Base-by-base conservation (phyloP, 2,797 vertebrate genomes). In the Pristis pectinata region DNA sequence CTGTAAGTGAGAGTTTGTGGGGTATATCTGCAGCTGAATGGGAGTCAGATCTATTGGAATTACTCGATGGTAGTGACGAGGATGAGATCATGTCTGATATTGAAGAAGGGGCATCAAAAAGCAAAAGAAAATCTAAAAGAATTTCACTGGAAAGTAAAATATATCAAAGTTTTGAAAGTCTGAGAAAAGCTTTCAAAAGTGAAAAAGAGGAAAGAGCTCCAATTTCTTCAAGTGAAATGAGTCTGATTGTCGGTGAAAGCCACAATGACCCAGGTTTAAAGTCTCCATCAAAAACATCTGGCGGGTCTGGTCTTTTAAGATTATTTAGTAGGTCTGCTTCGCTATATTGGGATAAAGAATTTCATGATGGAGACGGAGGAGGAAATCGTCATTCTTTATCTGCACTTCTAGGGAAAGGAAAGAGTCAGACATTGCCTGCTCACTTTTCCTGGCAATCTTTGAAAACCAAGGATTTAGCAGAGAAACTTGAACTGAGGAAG, bases 121-220 rank as follows among this genome's bases (percentile, higher is more conserved):
- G 30, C 27, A 94, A 34, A 72, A 72, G 13, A 34, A 94, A 34
- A 22, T 56, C 70, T 6, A 72, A 76, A 34, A 94, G 41, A 53
- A 17, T 44, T 49, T 74, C 44, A 76, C 49, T 94, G 92, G 92
- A 94, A 94, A 49, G 53, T 27, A 74, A 74, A 49, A 53, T 94
- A 76, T 70, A 94, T 76, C 92, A 53, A 76, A 94, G 67, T 4
- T 94, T 94, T 76, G 67, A 94, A 74, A 94, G 92, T 94, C 70
- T 94, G 56, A 94, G 13, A 72, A 94, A 94, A 72, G 49, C 92
- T 34, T 94, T 94, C 92, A 74, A 76, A 72, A 56, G 41, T 30
- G 44, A 49, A 49, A 72, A 74, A 64, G 92, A 74, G 30, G 41
- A 67, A 74, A 93, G 72, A 74, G 13, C 64, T 74, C 70, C 92